phyloP scores from a whole-genome alignment of 2,888 invertebrate species.

The Cremastinae sp. region DNA sequence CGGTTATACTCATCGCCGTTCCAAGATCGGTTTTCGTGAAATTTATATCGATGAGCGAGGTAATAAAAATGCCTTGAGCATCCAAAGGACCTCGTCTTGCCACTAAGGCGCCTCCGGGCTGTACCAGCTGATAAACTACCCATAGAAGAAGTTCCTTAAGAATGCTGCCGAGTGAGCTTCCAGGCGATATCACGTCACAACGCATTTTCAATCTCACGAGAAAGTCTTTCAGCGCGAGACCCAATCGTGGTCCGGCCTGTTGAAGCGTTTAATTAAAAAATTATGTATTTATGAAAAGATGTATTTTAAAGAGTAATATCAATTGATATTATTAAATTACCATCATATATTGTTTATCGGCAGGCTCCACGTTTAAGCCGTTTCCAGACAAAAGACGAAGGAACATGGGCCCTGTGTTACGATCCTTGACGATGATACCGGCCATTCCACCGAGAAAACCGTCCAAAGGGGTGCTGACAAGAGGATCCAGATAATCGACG shows the following conservation, averaged over 20 bases:
- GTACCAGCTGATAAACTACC: conserved; percentile 87
- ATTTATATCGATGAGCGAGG: conserved; percentile 84
- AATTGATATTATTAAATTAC: conserved; percentile 59
- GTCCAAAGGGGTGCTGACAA: conserved; percentile 72
- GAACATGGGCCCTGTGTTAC: conserved; percentile 85
- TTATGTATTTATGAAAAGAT: too few species aligned
- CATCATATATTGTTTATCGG: conserved; percentile 82
- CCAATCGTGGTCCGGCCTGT: conserved; percentile 89
- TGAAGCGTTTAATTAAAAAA: too few species aligned
- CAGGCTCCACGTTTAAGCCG: conserved; percentile 81
- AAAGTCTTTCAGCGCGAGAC: conserved; percentile 87
- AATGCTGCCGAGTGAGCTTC: conserved; percentile 82
- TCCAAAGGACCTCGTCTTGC: conserved; percentile 86
- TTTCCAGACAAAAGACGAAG: conserved; percentile 86
- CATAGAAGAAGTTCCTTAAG: conserved; percentile 86
- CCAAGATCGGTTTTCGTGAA: conserved; percentile 86
- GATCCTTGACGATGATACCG: conserved; percentile 84
- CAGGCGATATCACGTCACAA: conserved; percentile 83
- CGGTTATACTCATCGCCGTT: conserved; percentile 87
- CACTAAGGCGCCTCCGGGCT: conserved; percentile 85
- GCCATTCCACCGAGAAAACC: conserved; percentile 83
- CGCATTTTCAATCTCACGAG: conserved; percentile 86
- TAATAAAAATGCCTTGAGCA: conserved; percentile 88
- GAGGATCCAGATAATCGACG: conserved; percentile 71
- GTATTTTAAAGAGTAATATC: too few species aligned